Conservation (phyloP, 2,113 vertebrate genomes). For the Serilophus lunatus region DNA sequence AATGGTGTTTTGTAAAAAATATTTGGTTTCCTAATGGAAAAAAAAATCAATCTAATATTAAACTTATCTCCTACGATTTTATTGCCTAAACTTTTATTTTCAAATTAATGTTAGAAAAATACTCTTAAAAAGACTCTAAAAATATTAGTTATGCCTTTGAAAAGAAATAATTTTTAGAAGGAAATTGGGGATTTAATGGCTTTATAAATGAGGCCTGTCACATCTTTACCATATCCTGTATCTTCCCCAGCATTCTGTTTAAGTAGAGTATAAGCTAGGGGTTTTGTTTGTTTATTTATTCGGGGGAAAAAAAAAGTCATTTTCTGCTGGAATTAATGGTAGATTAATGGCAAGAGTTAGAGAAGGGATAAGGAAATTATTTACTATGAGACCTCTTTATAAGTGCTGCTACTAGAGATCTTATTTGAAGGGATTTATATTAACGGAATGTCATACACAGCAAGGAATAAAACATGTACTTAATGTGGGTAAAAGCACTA, state of each 20-base stretch:
- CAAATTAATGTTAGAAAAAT: background rate
- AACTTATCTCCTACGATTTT: background rate
- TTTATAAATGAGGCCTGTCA: background rate
- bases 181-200: background rate
- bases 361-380: background rate
- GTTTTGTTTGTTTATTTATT: background rate
- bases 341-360: background rate
- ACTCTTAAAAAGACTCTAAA: rapidly evolving
- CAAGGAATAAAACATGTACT: background rate
- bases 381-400: background rate
- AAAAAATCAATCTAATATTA: background rate
- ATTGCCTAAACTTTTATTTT: background rate
- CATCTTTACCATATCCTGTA: background rate
- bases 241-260: background rate
- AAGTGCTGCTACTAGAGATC: background rate
- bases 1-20: background rate
- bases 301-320: background rate
- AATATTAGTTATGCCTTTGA: background rate
- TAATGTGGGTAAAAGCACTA: background rate
- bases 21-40: background rate
- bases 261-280: background rate
- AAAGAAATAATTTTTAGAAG: background rate
- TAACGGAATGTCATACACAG: background rate
- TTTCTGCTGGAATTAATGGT: background rate
- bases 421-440: background rate